Percentiles rank a stretch among this genome's conserved stretches.
phyloP scores from a whole-genome alignment of 2,797 vertebrate species.

The Cuniculus paca region DNA sequence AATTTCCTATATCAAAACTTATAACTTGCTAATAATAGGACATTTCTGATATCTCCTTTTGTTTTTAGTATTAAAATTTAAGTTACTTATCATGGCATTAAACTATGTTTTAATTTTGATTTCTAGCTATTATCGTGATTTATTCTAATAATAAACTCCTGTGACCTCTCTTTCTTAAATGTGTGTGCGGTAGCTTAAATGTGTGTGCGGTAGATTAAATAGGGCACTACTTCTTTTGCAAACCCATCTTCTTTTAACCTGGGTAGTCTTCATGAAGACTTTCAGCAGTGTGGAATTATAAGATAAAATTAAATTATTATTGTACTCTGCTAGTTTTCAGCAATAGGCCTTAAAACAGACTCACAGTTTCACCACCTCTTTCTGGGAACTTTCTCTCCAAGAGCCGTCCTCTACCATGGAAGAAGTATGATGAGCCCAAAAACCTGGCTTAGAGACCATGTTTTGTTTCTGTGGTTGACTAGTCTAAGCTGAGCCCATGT shows the following conservation, averaged over 20 bases:
- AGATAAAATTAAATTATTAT: too few species aligned
- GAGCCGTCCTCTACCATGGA: background rate
- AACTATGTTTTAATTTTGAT: background rate
- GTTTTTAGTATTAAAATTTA: background rate
- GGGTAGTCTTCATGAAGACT: background rate
- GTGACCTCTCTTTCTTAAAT: background rate
- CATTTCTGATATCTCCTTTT: background rate
- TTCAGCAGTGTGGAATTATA: background rate
- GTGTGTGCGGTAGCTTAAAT: background rate
- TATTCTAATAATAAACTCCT: background rate
- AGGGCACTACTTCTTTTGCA: background rate
- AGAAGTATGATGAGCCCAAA: background rate
- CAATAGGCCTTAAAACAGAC: background rate
- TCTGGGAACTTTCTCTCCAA: background rate
- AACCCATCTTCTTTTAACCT: background rate
- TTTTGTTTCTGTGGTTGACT: fast-evolving
- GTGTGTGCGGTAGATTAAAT: background rate
- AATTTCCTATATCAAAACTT: background rate
- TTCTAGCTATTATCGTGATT: background rate
- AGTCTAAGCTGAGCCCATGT: background rate
- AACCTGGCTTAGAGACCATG: background rate
- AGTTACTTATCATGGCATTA: background rate
- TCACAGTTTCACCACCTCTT: background rate
- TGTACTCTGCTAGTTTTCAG: background rate
- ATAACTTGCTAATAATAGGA: background rate